Evolutionary conservation across 2,888 invertebrate genomes (phyloP), one percentile per base, ranked within the genome.

Genomic region (Scaptodrosophila latifasciaeformis): DNA sequence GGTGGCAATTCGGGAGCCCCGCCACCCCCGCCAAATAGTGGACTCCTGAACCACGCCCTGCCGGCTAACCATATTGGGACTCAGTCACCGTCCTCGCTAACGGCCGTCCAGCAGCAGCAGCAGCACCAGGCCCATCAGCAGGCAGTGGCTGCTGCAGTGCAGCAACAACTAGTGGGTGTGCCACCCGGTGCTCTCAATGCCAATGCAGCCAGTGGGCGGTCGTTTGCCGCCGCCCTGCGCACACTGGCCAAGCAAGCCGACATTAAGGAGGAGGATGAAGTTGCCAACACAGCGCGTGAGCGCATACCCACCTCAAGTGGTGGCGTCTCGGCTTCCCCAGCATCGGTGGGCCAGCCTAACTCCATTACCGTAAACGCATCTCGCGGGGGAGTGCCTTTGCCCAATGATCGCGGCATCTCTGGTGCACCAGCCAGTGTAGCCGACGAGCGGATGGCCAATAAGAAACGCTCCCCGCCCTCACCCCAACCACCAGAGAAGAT

Each of bases 191-290:
- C 68, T 21, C 58, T 84, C 4, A 84, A 76, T 61, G 70, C 70
- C 2, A 86, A 88, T 12, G 88, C 88, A 78, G 87, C 88, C 37
- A 89, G 88, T 84, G 86, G 88, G 12, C 91, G 91, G 18, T 95
- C 96, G 55, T 96, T 96, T 88, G 96, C 96, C 48, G 96, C 96
- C 42, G 96, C 96, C 18, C 88, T 97, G 48, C 90, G 96, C 55
- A 95, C 94, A 84, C 89, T 96, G 68, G 96, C 96, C 62, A 96
- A 96, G 87, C 96, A 96, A 86, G 96, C 95, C 17, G 94, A 93
- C 56, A 93, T 92, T 69, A 91, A 91, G 76, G 88, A 89, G 83
- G 92, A 90, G 78, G 91, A 91, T 82, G 84, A 84, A 21, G 71
- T 76, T 29, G 71, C 58, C 5, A 43, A 21, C 0, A 63, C 48